Base-by-base conservation (phyloP, 92 coral and sea anemone species). In the Umimayanthus chanpuru region DNA sequence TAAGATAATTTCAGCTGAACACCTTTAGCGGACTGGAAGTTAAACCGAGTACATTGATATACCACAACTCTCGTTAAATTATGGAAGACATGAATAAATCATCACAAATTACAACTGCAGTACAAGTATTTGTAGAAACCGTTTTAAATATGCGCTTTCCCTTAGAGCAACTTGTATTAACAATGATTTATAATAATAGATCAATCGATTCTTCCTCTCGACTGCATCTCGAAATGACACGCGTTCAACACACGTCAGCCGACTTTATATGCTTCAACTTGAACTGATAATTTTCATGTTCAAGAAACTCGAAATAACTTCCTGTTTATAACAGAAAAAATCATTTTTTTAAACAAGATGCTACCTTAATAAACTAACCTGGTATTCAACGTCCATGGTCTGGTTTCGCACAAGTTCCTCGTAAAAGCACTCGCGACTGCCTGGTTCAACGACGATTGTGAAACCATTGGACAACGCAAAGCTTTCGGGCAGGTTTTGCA, bases 371-470 rank as follows among this genome's bases (percentile, higher is more conserved):
- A 50, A 44, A 84, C 90, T 93, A 71, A 95, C 98, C 94, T 95
- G 98, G 75, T 92, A 95, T 43, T 95, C 98, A 6, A 95, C 79
- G 38, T 95, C 98, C 86, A 95, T 86, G 39, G 88, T 92, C 53
- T 81, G 78, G 88, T 95, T 95, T 8, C 66, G 81, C 18, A 88
- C 92, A 23, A 95, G 65, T 1, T 90, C 81, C 23, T 95, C 98
- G 78, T 88, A 95, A 85, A 93, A 95, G 93, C 98, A 95, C 71
- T 93, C 94, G 36, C 86, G 80, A 61, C 66, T 87, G 3, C 96
- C 98, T 3, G 96, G 85, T 38, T 93, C 94, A 38, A 95, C 90
- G 23, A 88, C 86, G 18, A 92, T 93, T n/a, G 98, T 95, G 73
- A 95, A 95, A 79, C 98, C 98, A 80, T 81, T 91, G 36, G 88